A percentile compares a stretch with the other conserved stretches of the same genome.
These are phyloP conservation scores for Sebastes kiyomatsui DNA, from an alignment of 2,797 vertebrate genomes.

Conservation along the genomic window DNA sequence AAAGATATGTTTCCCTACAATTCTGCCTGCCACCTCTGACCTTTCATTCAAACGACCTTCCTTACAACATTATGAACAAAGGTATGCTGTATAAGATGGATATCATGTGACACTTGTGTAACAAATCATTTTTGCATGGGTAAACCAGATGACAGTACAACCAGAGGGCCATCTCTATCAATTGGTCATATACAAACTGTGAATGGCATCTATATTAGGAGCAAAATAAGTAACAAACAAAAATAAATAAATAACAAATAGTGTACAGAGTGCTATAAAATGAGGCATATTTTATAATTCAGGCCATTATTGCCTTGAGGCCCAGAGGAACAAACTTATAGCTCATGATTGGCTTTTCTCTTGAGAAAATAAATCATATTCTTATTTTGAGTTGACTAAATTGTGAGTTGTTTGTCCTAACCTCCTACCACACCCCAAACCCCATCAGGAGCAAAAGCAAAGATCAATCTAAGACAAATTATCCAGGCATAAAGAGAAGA, in stretches of 20 bases:
- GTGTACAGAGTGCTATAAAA: slow-evolving; percentile 1
- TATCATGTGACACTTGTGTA: not conserved
- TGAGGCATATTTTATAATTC: slow-evolving; percentile 35
- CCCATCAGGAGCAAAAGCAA: slow-evolving; percentile 31
- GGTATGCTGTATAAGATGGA: not conserved
- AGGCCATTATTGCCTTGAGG: slow-evolving; percentile 13
- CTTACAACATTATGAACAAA: not conserved
- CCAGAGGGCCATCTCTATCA: not conserved
- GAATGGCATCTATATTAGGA: not conserved
- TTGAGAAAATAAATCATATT: slow-evolving; percentile 40
- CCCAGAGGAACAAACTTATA: not conserved
- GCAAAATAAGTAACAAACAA: not conserved
- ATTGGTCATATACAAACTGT: not conserved
- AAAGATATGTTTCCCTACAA: not conserved
- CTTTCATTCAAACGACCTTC: slow-evolving; percentile 6
- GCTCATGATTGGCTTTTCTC: slow-evolving; percentile 16
- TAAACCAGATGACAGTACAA: slow-evolving; percentile 13
- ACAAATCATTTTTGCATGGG: not conserved
- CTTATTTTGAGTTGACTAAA: slow-evolving; percentile 48
- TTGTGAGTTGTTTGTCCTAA: slow-evolving; percentile 46
- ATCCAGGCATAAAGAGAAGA: slow-evolving; percentile 29
- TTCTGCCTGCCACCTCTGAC: not conserved
- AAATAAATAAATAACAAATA: not conserved
- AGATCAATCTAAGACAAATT: slow-evolving; percentile 56
- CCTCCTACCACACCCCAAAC: not conserved